Conservation (phyloP, 2,797 vertebrate genomes). For the Enteromius radiatus region DNA sequence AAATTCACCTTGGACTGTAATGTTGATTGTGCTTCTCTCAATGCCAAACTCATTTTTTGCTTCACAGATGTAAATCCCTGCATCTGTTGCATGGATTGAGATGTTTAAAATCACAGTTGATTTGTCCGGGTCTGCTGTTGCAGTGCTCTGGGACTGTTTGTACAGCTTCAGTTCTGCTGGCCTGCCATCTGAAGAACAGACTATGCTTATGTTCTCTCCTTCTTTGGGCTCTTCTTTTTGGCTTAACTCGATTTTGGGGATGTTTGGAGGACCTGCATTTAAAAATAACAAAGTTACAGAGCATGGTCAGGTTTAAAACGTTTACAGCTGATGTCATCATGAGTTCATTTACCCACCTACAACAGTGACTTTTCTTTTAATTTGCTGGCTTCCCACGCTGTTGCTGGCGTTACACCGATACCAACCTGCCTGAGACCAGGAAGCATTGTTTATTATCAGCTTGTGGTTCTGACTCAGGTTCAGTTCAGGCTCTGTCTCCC, state of each 20-base stretch:
- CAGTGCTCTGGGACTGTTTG: slow-evolving; percentile 46
- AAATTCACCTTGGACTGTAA: slow-evolving; percentile 73
- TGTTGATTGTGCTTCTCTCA: slow-evolving; percentile 63
- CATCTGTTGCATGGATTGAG: slow-evolving; percentile 65
- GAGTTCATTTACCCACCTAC: slow-evolving; percentile 31
- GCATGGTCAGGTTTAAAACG: background rate
- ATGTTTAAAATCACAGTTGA: slow-evolving; percentile 63
- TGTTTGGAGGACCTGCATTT: slow-evolving; percentile 65
- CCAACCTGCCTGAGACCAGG: slow-evolving; percentile 33
- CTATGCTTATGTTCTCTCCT: slow-evolving; percentile 72
- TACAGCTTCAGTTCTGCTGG: slow-evolving; percentile 71
- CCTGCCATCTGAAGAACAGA: slow-evolving; percentile 70
- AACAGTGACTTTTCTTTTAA: slow-evolving; percentile 25
- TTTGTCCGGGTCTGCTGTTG: background rate
- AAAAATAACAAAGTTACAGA: background rate
- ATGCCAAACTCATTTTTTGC: slow-evolving; percentile 68
- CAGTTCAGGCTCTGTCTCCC: background rate
- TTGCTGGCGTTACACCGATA: slow-evolving; percentile 42
- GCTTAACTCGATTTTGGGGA: slow-evolving; percentile 61
- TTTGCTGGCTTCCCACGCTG: background rate
- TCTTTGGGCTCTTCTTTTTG: slow-evolving; percentile 67
- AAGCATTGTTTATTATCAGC: slow-evolving; percentile 36
- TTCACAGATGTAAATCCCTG: slow-evolving; percentile 56
- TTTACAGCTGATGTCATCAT: background rate
- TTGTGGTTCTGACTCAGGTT: background rate